These are phyloP conservation scores for Callithrix jacchus DNA, from an alignment of 2,113 vertebrate genomes.

Conservation along the genomic window DNA sequence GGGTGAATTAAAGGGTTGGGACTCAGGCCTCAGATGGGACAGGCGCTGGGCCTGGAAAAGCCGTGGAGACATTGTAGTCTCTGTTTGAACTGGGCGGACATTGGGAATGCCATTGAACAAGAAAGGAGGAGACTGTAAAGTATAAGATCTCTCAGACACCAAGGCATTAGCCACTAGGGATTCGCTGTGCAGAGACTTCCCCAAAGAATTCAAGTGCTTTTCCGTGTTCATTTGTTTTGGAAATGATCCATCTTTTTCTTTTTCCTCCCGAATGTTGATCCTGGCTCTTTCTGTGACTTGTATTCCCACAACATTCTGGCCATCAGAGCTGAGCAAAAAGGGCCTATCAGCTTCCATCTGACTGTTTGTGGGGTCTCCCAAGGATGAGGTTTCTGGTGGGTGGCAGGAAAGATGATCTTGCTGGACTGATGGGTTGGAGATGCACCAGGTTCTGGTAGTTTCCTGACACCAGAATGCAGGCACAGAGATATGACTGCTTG, in stretches of 20 bases:
- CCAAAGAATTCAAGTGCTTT: not conserved
- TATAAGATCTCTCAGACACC: not conserved
- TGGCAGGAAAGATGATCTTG: not conserved
- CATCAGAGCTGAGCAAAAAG: not conserved
- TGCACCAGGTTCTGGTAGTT: not conserved
- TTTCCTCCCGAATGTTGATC: not conserved
- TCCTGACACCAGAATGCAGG: not conserved
- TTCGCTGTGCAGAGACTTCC: conserved; percentile 62
- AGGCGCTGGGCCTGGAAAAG: not conserved
- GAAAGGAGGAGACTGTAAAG: not conserved
- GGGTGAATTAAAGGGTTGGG: not conserved
- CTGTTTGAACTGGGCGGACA: not conserved
- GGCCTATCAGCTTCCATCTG: not conserved
- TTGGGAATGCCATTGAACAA: conserved; percentile 39
- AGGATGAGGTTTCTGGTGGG: not conserved
- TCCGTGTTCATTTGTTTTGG: not conserved
- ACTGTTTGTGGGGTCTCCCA: not conserved
- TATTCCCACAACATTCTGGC: not conserved
- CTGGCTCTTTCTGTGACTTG: not conserved
- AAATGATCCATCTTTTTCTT: not conserved
- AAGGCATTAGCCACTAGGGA: conserved; percentile 56
- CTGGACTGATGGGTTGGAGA: not conserved
- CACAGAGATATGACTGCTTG: not conserved
- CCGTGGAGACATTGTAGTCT: not conserved
- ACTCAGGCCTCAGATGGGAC: not conserved